Conservation (phyloP, 2,113 vertebrate species). For the Sinosuthora webbiana region DNA sequence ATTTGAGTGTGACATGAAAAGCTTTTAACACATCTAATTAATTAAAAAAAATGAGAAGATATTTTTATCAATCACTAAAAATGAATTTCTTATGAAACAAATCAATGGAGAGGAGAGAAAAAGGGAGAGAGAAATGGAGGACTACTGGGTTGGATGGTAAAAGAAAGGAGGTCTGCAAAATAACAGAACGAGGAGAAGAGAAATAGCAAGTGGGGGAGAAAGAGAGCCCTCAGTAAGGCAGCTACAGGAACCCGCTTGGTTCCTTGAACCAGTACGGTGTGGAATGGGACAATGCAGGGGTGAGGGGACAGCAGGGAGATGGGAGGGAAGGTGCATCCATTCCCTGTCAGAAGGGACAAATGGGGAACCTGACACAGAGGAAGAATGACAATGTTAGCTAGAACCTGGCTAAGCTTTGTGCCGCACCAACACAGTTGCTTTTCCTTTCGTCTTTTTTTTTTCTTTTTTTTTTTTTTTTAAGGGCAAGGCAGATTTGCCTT, state of each 20-base stretch:
- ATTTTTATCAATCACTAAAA: background rate
- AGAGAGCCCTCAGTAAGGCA: background rate
- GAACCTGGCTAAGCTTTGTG: background rate
- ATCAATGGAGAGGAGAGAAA: background rate
- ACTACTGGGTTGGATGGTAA: background rate
- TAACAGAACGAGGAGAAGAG: background rate
- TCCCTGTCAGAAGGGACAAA: background rate
- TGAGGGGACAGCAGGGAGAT: background rate
- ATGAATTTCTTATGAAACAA: background rate
- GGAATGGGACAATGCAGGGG: background rate
- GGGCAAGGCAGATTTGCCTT: background rate
- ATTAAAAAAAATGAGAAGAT: background rate
- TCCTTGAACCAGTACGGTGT: background rate
- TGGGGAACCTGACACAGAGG: background rate
- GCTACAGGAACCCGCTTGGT: background rate
- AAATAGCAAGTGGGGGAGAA: background rate
- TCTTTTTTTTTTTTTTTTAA: background rate
- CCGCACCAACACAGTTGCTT: background rate
- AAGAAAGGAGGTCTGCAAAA: background rate
- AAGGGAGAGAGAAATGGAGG: background rate
- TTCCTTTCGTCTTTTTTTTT: fast-evolving
- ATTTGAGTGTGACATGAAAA: background rate
- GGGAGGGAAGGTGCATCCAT: background rate
- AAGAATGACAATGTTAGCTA: background rate
- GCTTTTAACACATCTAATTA: background rate